Evolutionary conservation across 2,888 invertebrate genomes (phyloP), one percentile per base, ranked within the genome.

Genomic region (Halictus ligatus): DNA sequence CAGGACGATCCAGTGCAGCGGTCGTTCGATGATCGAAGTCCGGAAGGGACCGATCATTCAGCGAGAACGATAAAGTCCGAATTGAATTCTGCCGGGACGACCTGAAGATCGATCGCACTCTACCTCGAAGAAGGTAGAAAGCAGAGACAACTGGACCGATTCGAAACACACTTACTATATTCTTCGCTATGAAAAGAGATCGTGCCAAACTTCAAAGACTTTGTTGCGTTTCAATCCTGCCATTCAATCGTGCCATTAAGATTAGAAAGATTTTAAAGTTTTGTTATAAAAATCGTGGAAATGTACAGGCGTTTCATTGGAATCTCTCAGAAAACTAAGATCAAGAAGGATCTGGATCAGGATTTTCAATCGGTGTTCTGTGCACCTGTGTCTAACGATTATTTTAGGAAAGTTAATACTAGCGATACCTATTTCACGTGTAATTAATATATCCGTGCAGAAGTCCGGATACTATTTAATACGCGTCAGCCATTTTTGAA

Each of bases 1-100:
- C 46, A 29, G 4, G 67, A 29, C n/a, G 25, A 12, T 76, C 60
- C 46, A 12, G 46, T 46, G 25, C 50, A n/a, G 71, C 21, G 60
- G 58, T 76, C 71, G n/a, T 50, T 71, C 71, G 81, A 43, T 29
- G 71, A 54, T 81, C 50, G 58, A 71, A 58, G 12, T 35, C 40
- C 58, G 48, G 48, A 35, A 75, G 67, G 21, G 40, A 73, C 46
- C 8, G 79, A 46, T 64, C 60, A 54, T 21, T 18, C 48, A 40
- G 35, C 21, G 48, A 21, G 35, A 18, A 35, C 50, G 60, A 75
- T 80, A 43, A 69, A 69, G 18, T 50, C 67, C 29, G 21, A 80
- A 75, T 75, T 80, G 67, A 80, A 75, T 80, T 29, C 60, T 25
- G 6, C 35, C 18, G n/a, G 46, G 43, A 18, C 43, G 73, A 12